phyloP scores from a whole-genome alignment of 2,888 invertebrate genomes.

The Tenthredo mesomela region DNA sequence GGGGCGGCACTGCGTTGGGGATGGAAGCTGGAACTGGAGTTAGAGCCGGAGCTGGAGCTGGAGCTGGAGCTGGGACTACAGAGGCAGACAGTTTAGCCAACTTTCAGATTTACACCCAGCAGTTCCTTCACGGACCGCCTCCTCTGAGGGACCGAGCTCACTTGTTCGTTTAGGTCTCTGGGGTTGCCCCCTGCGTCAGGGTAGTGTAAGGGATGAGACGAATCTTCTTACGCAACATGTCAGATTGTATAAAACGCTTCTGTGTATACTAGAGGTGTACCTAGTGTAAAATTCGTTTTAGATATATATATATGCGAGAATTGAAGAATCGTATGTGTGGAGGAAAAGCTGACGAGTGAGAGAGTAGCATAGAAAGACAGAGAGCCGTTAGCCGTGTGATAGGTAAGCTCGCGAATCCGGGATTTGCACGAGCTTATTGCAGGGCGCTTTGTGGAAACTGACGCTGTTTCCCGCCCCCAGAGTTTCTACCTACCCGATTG shows the following conservation, averaged over 20 bases:
- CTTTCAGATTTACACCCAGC: constrained; percentile 74
- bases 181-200: constrained; percentile 5
- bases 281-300: neutral
- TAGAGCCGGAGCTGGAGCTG: constrained; percentile 56
- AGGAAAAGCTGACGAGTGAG: neutral
- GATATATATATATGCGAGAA: too few species aligned
- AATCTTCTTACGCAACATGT: constrained; percentile 44
- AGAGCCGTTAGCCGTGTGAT: constrained; percentile 25
- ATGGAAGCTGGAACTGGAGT: constrained; percentile 54
- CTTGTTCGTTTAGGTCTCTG: constrained; percentile 57
- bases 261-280: neutral
- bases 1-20: constrained; percentile 56
- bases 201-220: constrained; percentile 27
- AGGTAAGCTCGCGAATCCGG: constrained; percentile 58
- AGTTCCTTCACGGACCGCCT: constrained; percentile 70
- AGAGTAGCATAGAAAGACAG: neutral
- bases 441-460: constrained; percentile 57
- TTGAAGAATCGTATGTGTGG: neutral
- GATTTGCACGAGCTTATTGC: constrained; percentile 55
- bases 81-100: constrained; percentile 72
- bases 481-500: constrained; percentile 29
- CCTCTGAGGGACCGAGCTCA: constrained; percentile 62
- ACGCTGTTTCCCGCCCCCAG: constrained; percentile 30
- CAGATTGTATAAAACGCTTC: neutral
- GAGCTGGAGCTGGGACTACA: constrained; percentile 49